These are phyloP conservation scores for Zaprionus gabonicus DNA, from an alignment of 1,140 invertebrate species.

Conservation along the genomic window DNA sequence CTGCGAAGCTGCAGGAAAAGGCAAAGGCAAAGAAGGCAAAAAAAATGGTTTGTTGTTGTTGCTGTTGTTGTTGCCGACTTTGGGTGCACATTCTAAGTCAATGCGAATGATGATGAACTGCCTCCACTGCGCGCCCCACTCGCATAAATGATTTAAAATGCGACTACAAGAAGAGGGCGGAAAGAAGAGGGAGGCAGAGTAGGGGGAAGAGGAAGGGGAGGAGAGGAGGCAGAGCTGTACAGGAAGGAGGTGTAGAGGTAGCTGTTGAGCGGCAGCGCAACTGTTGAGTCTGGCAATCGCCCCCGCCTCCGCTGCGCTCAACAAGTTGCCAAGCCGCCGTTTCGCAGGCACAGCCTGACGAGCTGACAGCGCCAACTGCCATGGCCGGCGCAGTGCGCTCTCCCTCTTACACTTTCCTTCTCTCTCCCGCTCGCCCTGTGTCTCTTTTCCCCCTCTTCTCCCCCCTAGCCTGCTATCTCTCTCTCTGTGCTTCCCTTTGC, in stretches of 20 bases:
- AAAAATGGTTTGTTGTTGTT: constrained; percentile 2
- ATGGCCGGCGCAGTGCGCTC: constrained; percentile 22
- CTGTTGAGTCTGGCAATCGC: not conserved
- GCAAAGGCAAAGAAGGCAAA: constrained; percentile 2
- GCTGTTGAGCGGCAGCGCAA: not conserved
- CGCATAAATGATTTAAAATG: constrained; percentile 81
- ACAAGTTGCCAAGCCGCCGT: constrained; percentile 23
- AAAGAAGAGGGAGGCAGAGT: not conserved
- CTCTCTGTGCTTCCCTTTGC: not conserved
- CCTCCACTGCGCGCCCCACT: constrained; percentile 46
- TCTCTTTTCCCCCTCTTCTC: not conserved
- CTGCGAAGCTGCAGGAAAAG: constrained; percentile 23
- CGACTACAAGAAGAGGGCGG: not conserved
- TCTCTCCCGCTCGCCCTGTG: not conserved
- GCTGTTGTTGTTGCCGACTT: constrained; percentile 31
- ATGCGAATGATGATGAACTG: constrained; percentile 81
- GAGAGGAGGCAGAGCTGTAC: too few relatives aligned
- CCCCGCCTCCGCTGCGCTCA: not conserved
- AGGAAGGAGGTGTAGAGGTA: not conserved
- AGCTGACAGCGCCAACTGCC: constrained; percentile 17
- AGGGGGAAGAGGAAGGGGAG: not conserved
- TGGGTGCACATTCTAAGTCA: constrained; percentile 81
- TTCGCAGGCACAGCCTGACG: not conserved
- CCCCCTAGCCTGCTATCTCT: not conserved
- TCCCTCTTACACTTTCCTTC: not conserved